A percentile compares a stretch with the other conserved stretches of the same genome.
Evolutionary conservation across 2,888 invertebrate species (phyloP).

Genomic region (Nebria salina): DNA sequence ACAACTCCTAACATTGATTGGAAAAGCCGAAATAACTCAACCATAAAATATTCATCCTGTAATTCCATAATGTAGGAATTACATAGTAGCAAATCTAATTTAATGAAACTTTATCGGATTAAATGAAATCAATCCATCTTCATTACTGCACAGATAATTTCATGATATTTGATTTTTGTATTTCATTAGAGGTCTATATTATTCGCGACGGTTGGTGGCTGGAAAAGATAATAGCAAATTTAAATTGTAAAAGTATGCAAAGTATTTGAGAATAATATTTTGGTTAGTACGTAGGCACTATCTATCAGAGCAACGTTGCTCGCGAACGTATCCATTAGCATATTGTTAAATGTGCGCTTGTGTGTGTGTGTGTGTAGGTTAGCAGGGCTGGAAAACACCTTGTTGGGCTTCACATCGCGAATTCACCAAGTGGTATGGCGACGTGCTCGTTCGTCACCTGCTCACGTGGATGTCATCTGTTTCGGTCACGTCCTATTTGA

Average conservation of each 20-base stretch:
- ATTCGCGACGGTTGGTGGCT: not conserved
- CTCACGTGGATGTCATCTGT: constrained; percentile 72
- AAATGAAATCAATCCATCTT: not conserved
- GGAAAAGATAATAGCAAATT: not conserved
- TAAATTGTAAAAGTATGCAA: not conserved
- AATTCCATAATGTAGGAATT: not conserved
- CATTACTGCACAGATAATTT: not conserved
- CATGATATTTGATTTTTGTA: not conserved
- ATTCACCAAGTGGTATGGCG: constrained; percentile 65
- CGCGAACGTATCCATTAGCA: not conserved
- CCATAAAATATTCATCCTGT: not conserved
- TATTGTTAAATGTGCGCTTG: not conserved
- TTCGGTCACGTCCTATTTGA: constrained; percentile 90
- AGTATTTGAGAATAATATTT: not conserved
- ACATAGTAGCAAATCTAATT: not conserved
- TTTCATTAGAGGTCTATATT: not conserved
- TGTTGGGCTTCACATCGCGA: constrained; percentile 77
- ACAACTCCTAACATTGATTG: too few relatives aligned
- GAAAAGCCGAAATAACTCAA: not conserved
- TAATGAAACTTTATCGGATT: not conserved
- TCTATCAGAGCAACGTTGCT: too few relatives aligned
- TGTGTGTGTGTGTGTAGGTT: constrained; percentile 63
- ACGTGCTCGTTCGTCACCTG: constrained; percentile 63
- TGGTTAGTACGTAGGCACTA: not conserved
- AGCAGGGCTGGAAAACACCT: constrained; percentile 86